These are phyloP conservation scores for Drosophila repletoides DNA, from an alignment of 1,140 invertebrate genomes.

Conservation along the genomic window DNA sequence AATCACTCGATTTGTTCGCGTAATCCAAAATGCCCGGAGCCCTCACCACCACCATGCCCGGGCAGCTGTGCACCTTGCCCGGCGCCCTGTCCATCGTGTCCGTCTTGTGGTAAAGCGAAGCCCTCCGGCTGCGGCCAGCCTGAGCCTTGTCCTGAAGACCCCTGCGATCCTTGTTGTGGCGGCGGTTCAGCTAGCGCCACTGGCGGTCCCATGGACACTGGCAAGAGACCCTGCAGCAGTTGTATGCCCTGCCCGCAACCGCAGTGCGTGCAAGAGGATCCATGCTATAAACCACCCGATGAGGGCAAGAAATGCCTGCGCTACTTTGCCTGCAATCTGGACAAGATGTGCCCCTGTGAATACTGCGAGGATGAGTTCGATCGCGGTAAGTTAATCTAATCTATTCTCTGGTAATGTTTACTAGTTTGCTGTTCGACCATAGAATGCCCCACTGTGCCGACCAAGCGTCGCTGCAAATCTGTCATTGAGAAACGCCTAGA, in stretches of 20 bases:
- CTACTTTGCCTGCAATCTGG: slow-evolving; percentile 72
- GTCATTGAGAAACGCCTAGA: slow-evolving; percentile 50
- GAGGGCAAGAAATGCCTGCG: slow-evolving; percentile 31
- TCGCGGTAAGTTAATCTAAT: slow-evolving; percentile 36
- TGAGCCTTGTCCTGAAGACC: slow-evolving; percentile 17
- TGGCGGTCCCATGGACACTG: slow-evolving; percentile 41
- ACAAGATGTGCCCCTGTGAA: slow-evolving; percentile 69
- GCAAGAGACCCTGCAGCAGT: slow-evolving; percentile 14
- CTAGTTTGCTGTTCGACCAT: neutral
- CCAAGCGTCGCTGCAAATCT: slow-evolving; percentile 28
- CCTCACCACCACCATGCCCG: slow-evolving; percentile 7
- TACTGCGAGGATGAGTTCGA: slow-evolving; percentile 72
- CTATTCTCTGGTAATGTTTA: neutral
- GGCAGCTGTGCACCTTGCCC: slow-evolving; percentile 9
- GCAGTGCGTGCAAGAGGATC: slow-evolving; percentile 12
- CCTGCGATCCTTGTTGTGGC: slow-evolving; percentile 17
- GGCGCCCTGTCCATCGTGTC: neutral
- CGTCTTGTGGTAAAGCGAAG: slow-evolving; percentile 11
- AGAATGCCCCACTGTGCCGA: slow-evolving; percentile 63
- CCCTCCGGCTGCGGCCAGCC: neutral
- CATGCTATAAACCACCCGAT: neutral
- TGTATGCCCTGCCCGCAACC: slow-evolving; percentile 6
- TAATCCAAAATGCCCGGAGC: slow-evolving; percentile 51
- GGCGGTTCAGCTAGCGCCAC: slow-evolving; percentile 2
- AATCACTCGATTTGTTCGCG: slow-evolving; percentile 54